Evolutionary conservation across 1,140 invertebrate genomes (phyloP), one percentile per base, ranked within the genome.

Genomic region (Hycleus cichorii): DNA sequence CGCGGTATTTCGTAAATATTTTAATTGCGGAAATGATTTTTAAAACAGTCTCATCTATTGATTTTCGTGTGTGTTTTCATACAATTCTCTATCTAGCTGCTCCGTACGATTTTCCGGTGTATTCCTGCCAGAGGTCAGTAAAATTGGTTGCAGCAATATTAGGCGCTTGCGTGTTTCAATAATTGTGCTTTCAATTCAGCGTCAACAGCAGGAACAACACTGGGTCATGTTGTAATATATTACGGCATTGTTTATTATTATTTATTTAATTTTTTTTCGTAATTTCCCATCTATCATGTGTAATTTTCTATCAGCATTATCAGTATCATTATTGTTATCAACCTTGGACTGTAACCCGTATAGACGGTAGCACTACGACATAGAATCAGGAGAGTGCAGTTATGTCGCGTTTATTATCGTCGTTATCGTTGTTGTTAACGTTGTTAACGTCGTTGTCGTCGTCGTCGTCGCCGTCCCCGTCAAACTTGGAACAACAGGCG

Each of bases 291-390:
- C 57, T 67, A 65, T 66, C 62, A 68, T 68, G 66, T 65, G 62
- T 64, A 66, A 68, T 66, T 62, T 66, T 57, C 60, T 55, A 59
- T 60, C 58, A 50, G 59, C 59, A 62, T 65, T 63, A 66, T 66
- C 64, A 66, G 42, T 49, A 58, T 59, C 59, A 42, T n/a, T 42
- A 7, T 42, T 11, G 59, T 71, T 68, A 71, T 72, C 70, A 72
- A 65, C 69, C 69, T 72, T 72, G 69, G 69, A 70, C 66, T 70
- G 68, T 69, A 66, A 66, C 63, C 68, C 55, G 64, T 57, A 51
- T 60, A 46, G 51, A 57, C 64, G 62, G 52, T 63, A 58, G 58
- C 55, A 32, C 57, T 43, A 56, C 58, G 62, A 43, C 56, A 60
- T 32, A 32, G 32, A 32, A 32, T 32, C 64, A 64, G 59, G 50